Percentiles rank a stretch among this genome's conserved stretches.
phyloP scores from a whole-genome alignment of 2,888 invertebrate species.

The Stomorhina lunata region DNA sequence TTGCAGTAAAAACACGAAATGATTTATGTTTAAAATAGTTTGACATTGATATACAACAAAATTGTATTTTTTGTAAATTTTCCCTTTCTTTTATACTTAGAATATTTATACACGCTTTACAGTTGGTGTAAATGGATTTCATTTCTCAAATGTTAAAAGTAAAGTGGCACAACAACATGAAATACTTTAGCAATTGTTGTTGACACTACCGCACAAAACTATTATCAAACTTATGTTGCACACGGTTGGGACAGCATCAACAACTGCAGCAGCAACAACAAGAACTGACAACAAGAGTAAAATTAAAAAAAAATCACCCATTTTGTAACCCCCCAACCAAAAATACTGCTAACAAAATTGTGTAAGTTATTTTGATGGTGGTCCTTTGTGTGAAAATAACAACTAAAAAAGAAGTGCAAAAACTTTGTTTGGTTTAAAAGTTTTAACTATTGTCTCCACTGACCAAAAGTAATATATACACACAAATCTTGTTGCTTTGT shows the following conservation, averaged over 20 bases:
- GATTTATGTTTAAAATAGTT: background rate
- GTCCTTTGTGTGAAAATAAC: background rate
- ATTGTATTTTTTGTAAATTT: background rate
- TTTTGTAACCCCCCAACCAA: constrained; percentile 11
- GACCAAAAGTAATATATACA: constrained; percentile 41
- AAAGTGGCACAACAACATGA: constrained; percentile 30
- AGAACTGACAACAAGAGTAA: background rate
- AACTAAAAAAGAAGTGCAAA: background rate
- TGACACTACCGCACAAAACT: constrained; percentile 50
- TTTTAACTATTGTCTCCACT: constrained; percentile 40
- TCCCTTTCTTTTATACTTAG: background rate
- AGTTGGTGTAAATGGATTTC: constrained; percentile 30
- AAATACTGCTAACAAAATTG: constrained; percentile 12
- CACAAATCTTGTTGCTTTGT: background rate
- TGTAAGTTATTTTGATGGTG: constrained; percentile 25
- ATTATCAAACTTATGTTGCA: constrained; percentile 46
- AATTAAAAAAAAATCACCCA: background rate
- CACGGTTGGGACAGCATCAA: background rate
- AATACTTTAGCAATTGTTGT: constrained; percentile 48
- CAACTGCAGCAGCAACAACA: background rate
- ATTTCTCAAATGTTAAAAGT: constrained; percentile 37
- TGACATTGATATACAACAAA: constrained; percentile 4
- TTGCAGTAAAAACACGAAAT: background rate
- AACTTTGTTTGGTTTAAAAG: constrained; percentile 39
- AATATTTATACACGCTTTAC: background rate